Base-by-base conservation (phyloP, 2,797 vertebrate genomes). In the Bovichtus diacanthus region DNA sequence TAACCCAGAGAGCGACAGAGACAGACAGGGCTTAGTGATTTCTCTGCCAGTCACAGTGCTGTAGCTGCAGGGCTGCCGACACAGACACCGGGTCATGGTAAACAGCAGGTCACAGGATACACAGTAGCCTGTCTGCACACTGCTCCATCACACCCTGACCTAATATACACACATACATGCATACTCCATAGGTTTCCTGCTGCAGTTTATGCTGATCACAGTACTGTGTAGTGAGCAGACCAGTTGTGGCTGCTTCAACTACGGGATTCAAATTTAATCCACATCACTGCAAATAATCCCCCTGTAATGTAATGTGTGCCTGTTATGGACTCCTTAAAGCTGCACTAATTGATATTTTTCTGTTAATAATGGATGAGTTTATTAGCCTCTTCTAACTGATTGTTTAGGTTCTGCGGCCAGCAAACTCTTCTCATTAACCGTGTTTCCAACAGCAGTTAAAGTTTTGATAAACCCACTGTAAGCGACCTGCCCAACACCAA, bases 1-100 rank as follows among this genome's bases (percentile, higher is more conserved):
- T 92, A 88, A 92, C 91, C 91, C 83, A 73, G 88, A 89, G 84
- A 87, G 69, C 43, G 31, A 54, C 76, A 2, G 71, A 78, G 62
- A 69, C 78, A 76, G 83, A 82, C 84, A 80, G 67, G 79, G 88
- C 85, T 90, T 85, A 92, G 79, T 9, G 59, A 36, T 38, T 3
- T 2, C 47, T 44, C 79, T 70, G 77, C 41, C 76, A 74, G 65
- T 16, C 79, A 15, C 47, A 43, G 18, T 54, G 3, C 69, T 64
- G 19, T 36, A 31, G 80, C 78, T 63, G 72, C 67, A 59, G 68
- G 72, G 64, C 55, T 68, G 36, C 62, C 80, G 75, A 79, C 81
- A 61, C 76, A 86, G 67, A 84, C 82, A 54, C 60, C 69, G 70
- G 85, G 86, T 81, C 84, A 83, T 49, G 38, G 67, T 59, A 68